Conservation (phyloP, 2,888 invertebrate genomes). For the Lissonota sp. region DNA sequence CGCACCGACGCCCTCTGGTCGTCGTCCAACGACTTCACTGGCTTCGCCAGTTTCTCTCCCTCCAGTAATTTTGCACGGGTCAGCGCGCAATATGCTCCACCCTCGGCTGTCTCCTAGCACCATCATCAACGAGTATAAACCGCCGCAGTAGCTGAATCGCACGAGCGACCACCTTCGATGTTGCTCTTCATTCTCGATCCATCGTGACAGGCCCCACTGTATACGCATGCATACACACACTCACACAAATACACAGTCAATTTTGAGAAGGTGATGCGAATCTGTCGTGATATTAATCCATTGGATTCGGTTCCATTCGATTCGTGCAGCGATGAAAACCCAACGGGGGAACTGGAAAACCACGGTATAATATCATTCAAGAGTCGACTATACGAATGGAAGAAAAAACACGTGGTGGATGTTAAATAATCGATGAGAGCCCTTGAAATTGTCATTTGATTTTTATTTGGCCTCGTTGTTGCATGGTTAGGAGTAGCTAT, state of each 20-base stretch:
- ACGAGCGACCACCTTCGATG: constrained; percentile 35
- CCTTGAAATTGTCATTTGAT: too few species aligned
- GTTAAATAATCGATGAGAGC: too few species aligned
- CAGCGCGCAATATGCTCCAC: constrained; percentile 61
- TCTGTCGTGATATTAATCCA: constrained; percentile 6
- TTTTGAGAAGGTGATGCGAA: background rate
- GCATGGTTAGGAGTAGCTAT: too few species aligned
- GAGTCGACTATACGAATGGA: too few species aligned
- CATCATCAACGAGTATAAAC: constrained; percentile 61
- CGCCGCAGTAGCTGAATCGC: constrained; percentile 54
- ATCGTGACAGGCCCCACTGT: constrained; percentile 39
- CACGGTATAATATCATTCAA: too few species aligned
- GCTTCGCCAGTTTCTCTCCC: constrained; percentile 41
- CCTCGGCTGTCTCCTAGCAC: constrained; percentile 57
- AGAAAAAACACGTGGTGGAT: too few species aligned
- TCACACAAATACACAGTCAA: background rate
- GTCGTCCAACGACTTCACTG: constrained; percentile 28
- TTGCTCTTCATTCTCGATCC: constrained; percentile 53
- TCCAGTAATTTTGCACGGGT: constrained; percentile 61
- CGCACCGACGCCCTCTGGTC: constrained; percentile 50
- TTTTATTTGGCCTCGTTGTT: too few species aligned
- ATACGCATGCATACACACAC: background rate
- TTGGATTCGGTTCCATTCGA: background rate
- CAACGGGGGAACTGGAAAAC: too few species aligned
- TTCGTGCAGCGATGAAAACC: background rate